Base-by-base conservation (phyloP, 2,797 vertebrate species). In the Sphenopsis melanotis region DNA sequence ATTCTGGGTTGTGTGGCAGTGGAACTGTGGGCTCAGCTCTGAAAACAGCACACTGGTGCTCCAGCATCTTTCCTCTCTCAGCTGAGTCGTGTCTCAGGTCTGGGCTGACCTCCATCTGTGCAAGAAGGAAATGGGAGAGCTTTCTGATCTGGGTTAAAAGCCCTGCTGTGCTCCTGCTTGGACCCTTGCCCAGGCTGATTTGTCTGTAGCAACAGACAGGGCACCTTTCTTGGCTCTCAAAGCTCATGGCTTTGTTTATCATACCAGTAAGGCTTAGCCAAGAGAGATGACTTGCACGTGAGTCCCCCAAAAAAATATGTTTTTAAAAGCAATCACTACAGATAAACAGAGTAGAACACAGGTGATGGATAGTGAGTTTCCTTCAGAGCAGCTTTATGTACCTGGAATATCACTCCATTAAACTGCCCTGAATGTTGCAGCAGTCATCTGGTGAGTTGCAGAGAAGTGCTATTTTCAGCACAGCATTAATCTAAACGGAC, bases 381-480 rank as follows among this genome's bases (percentile, higher is more conserved):
- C 78, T 86, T 68, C 64, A 0, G 47, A 85, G 83, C 91, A 92
- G 46, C 53, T 82, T 87, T 60, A 27, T 68, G 65, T 76, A 83
- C 69, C 74, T 91, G 77, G 88, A 90, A 24, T 87, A 72, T 92
- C 50, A 24, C 49, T 70, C 60, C 66, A 76, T 85, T 91, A 83
- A 88, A 78, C 61, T 69, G 80, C 80, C 13, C 70, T 77, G 93
- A 32, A 41, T 59, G 60, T 75, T 78, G 15, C 9, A 95, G 29
- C 55, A 93, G 65, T 16, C 66, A 85, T 52, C 63, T 15, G 55
- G 56, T 41, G 89, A 66, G 44, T 14, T 66, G 91, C 50, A 90
- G 55, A 66, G 83, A 77, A 68, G 72, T 52, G 55, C 90, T 96
- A 85, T 96, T 97, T 96, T 91, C 89, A 91, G 91, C 85, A 24